These are phyloP conservation scores for Macaria liturata DNA, from an alignment of 2,888 invertebrate genomes.

Conservation along the genomic window DNA sequence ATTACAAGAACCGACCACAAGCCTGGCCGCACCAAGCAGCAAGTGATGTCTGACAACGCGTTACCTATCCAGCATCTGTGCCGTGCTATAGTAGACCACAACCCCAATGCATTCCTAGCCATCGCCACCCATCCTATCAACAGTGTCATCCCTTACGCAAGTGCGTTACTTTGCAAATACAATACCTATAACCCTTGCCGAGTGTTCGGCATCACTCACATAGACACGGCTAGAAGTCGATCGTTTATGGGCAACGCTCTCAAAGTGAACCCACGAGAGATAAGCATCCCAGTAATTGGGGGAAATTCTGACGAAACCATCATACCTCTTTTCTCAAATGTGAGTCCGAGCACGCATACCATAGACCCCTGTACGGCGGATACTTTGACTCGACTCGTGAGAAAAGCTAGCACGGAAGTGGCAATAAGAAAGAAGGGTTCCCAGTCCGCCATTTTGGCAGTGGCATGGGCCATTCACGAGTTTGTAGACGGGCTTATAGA, in stretches of 20 bases:
- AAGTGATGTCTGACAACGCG: constrained; percentile 59
- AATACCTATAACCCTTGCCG: constrained; percentile 58
- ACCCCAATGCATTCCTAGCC: constrained; percentile 57
- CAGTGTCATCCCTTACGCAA: constrained; percentile 60
- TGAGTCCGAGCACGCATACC: constrained; percentile 42
- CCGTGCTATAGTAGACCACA: constrained; percentile 50
- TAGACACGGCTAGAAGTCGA: constrained; percentile 55
- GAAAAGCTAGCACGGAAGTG: constrained; percentile 58
- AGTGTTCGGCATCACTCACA: constrained; percentile 62
- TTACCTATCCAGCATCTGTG: constrained; percentile 52
- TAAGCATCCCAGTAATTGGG: constrained; percentile 61
- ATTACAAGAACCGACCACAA: constrained; percentile 48
- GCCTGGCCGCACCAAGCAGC: constrained; percentile 45
- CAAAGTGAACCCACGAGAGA: constrained; percentile 43
- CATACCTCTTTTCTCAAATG: constrained; percentile 62
- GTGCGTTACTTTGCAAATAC: constrained; percentile 51
- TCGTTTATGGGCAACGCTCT: constrained; percentile 48
- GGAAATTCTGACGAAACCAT: constrained; percentile 66
- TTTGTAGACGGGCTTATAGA: constrained; percentile 54
- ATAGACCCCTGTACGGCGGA: constrained; percentile 51
- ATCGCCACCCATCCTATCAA: constrained; percentile 64
- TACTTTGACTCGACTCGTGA: constrained; percentile 54
- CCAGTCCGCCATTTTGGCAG: constrained; percentile 51
- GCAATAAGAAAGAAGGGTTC: constrained; percentile 51
- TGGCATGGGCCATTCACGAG: constrained; percentile 62